Base-by-base conservation (phyloP, 37 sponge, comb jelly and placozoan genomes). In the Cladorhizidae sp. region DNA sequence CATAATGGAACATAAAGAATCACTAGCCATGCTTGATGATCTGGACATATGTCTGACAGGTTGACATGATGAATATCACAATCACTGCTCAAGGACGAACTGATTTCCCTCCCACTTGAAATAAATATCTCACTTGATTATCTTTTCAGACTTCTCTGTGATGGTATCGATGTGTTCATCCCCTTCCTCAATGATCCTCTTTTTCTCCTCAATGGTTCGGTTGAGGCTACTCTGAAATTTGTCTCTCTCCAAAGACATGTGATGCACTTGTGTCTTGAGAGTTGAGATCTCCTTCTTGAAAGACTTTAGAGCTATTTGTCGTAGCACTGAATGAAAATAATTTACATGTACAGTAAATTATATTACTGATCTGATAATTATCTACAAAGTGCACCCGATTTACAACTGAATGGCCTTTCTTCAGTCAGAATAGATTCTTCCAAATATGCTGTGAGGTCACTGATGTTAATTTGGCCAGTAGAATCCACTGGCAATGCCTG, bases 241-340 rank as follows among this genome's bases (percentile, higher is more conserved):
- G 49, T 79, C 86, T 36, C 75, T 79, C 74, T 86, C 84, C 68
- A 83, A 21, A 7, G 76, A 83, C 5, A 80, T 62, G 14, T 84
- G 76, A 21, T 84, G 76, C 1, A 84, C 39, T 25, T 69, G 64
- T 31, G 67, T 56, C n/a, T 58, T 67, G 23, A 84, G 49, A 40
- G n/a, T 64, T 0, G 23, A 31, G 21, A 84, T 84, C 55, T 84
- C 84, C 3, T 8, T 50, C 70, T 75, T 67, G 58, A 62, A 85
- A 12, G 79, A 40, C 18, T 54, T 37, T 3, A 85, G 71, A 17
- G 78, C 79, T 17, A 70, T 64, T 43, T 71, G 79, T 17, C 86
- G 64, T 2, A 85, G 72, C 54, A 58, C 86, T 85, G 71, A 8
- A 49, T 43, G 54, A 11, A 51, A 22, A n/a, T n/a, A n/a, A n/a